Evolutionary conservation across 92 coral and sea anemone species (phyloP).

Genomic region (Palythoa grandis): DNA sequence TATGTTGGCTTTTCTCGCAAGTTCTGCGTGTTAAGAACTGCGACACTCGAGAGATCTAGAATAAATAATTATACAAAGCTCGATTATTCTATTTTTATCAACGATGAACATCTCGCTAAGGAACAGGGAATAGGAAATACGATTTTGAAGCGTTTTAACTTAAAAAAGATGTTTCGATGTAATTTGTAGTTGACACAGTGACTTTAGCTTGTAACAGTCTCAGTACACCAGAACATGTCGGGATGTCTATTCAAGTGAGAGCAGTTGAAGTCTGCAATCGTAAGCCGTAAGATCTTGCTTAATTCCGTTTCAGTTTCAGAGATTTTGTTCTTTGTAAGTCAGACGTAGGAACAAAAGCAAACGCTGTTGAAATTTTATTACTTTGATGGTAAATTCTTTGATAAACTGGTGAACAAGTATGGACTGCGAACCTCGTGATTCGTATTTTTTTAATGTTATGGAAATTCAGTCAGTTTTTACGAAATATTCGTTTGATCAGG

Average conservation of each 20-base stretch:
- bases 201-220: not conserved
- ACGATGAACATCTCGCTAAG: constrained; percentile 2
- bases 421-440: not conserved
- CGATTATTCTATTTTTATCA: constrained; percentile 46
- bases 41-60: constrained; percentile 38
- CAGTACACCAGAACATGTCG: not conserved
- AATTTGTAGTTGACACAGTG: not conserved
- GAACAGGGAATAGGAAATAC: constrained; percentile 5
- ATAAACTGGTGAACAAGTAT: not conserved
- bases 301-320: constrained; percentile 17
- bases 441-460: not conserved
- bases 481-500: not conserved
- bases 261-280: constrained; percentile 28
- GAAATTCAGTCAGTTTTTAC: not conserved
- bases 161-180: not conserved
- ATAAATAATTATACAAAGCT: constrained; percentile 11
- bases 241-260: constrained; percentile 29
- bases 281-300: constrained; percentile 37
- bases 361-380: not conserved
- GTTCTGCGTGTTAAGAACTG: not conserved
- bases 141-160: not conserved
- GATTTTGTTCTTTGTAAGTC: constrained; percentile 14
- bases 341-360: not conserved
- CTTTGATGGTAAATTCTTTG: not conserved
- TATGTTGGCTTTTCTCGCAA: not conserved